A percentile compares a stretch with the other conserved stretches of the same genome.
phyloP scores from a whole-genome alignment of 1,140 invertebrate species.

The Limonius californicus region DNA sequence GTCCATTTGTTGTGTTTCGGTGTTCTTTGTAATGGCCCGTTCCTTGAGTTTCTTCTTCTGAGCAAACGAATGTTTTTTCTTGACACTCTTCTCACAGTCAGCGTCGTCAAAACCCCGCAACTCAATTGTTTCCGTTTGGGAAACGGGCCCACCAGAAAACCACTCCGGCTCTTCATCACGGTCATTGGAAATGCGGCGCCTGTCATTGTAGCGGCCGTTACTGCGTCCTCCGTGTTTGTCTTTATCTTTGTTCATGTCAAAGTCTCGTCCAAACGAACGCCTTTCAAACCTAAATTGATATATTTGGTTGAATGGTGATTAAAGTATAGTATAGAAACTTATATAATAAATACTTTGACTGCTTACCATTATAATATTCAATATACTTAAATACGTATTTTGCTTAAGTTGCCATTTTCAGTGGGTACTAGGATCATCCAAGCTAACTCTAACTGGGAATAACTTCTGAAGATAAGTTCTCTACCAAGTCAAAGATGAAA shows the following conservation, averaged over 20 bases:
- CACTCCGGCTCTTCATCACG: conserved; percentile 64
- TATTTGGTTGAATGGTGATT: too few relatives aligned
- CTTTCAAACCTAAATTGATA: conserved; percentile 36
- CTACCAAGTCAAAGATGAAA: too few relatives aligned
- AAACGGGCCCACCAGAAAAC: conserved; percentile 83
- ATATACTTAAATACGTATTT: too few relatives aligned
- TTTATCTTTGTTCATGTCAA: conserved; percentile 48
- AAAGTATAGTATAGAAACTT: conserved; percentile 16
- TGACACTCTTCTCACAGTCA: conserved; percentile 39
- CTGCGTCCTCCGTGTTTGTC: conserved; percentile 35
- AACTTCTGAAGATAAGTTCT: too few relatives aligned
- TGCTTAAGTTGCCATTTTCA: too few relatives aligned
- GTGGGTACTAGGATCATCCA: too few relatives aligned
- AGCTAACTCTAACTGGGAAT: too few relatives aligned
- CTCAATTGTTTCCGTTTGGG: conserved; percentile 90
- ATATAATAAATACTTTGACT: conserved; percentile 32
- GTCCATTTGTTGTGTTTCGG: conserved; percentile 3
- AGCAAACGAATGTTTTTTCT: conserved; percentile 49
- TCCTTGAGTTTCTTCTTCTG: conserved; percentile 45
- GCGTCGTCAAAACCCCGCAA: conserved; percentile 82
- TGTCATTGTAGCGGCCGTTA: conserved; percentile 44
- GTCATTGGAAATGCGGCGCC: conserved; percentile 51
- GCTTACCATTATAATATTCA: conserved; percentile 8
- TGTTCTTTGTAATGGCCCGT: conserved; percentile 5
- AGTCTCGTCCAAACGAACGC: conserved; percentile 51